Evolutionary conservation across 2,888 invertebrate species (phyloP).

Genomic region (Cabera pusaria): DNA sequence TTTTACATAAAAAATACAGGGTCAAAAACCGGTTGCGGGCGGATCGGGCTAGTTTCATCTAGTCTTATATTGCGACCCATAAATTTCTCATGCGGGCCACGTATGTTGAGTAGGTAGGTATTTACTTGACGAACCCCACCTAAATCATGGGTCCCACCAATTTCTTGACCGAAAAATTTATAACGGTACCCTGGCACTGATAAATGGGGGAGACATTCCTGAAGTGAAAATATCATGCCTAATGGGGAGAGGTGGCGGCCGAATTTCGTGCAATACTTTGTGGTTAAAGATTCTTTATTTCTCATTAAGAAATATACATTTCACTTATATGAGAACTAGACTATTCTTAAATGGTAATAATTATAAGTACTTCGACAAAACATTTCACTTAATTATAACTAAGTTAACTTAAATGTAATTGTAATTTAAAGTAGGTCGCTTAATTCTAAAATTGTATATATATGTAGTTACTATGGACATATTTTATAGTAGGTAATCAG

Average conservation of each 20-base stretch:
- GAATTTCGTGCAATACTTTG: neutral
- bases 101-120: slow-evolving; percentile 62
- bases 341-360: too few species aligned
- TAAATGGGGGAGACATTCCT: slow-evolving; percentile 56
- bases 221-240: slow-evolving; percentile 29
- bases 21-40: slow-evolving; percentile 40
- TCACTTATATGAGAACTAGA: too few species aligned
- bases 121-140: slow-evolving; percentile 58
- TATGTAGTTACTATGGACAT: too few species aligned
- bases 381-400: too few species aligned
- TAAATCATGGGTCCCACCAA: slow-evolving; percentile 69
- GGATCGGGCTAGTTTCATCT: slow-evolving; percentile 55
- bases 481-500: too few species aligned
- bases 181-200: slow-evolving; percentile 60
- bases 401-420: too few species aligned
- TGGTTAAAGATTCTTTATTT: neutral
- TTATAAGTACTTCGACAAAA: too few species aligned
- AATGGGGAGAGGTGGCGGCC: slow-evolving; percentile 22
- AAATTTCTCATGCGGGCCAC: slow-evolving; percentile 56
- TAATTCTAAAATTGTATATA: too few species aligned
- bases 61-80: slow-evolving; percentile 67
- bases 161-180: slow-evolving; percentile 82
- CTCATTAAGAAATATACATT: too few species aligned
- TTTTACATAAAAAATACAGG: slow-evolving; percentile 49
- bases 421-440: too few species aligned